A percentile compares a stretch with the other conserved stretches of the same genome.
Conservation (phyloP, 2,797 vertebrate species). For the Poecilia gillii region DNA sequence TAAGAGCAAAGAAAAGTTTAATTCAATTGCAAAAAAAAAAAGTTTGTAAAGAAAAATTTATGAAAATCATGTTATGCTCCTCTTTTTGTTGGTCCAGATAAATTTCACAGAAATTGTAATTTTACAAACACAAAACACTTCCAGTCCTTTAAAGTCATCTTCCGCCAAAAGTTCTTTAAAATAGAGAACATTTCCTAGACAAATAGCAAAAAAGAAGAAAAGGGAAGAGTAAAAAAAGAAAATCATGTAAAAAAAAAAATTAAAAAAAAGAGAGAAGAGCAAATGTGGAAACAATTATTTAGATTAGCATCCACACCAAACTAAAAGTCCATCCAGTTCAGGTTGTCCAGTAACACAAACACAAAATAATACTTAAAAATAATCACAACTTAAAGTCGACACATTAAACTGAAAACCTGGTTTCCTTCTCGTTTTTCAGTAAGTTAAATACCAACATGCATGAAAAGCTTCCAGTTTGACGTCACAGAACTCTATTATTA, state of each 20-base stretch:
- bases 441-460: conserved; percentile 12
- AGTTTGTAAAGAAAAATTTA: too few species aligned
- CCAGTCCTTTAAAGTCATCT: too few species aligned
- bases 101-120: too few species aligned
- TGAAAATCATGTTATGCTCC: too few species aligned
- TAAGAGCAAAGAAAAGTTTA: too few species aligned
- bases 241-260: background rate
- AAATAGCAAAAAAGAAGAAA: background rate
- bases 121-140: too few species aligned
- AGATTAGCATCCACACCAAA: background rate
- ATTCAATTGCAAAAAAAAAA: too few species aligned
- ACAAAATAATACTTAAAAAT: background rate
- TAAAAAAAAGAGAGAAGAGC: background rate
- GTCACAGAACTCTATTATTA: conserved; percentile 2
- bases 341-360: background rate
- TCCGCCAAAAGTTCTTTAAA: too few species aligned
- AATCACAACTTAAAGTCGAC: background rate
- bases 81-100: too few species aligned
- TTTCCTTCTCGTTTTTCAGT: conserved; percentile 9
- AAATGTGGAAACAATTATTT: background rate
- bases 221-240: background rate
- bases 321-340: background rate
- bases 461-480: background rate
- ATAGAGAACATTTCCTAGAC: too few species aligned
- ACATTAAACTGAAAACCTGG: background rate